These are phyloP conservation scores for Dicerorhinus sumatrensis DNA, from an alignment of 2,113 vertebrate species.

Conservation along the genomic window DNA sequence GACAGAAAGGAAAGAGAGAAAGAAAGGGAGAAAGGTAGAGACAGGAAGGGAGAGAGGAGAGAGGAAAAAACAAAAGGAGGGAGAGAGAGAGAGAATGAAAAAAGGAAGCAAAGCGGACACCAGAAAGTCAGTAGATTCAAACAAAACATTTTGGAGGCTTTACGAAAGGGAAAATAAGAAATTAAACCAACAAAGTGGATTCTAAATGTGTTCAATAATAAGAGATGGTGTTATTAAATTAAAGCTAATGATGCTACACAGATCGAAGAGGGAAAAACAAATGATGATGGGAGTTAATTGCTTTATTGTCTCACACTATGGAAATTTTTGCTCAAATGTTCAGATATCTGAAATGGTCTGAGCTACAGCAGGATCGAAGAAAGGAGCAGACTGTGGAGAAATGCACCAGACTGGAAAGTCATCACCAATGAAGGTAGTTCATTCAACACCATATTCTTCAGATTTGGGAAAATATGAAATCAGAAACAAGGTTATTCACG, in stretches of 20 bases:
- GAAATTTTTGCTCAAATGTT: slow-evolving; percentile 51
- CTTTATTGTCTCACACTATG: neutral
- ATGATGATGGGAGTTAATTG: neutral
- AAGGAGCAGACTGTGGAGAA: slow-evolving; percentile 57
- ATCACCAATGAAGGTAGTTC: neutral
- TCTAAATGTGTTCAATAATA: slow-evolving; percentile 3
- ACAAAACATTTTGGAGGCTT: neutral
- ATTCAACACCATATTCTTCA: neutral
- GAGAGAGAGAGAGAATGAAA: neutral
- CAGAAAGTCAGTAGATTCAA: neutral
- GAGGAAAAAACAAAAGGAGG: neutral
- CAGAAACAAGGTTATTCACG: neutral
- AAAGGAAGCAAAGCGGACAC: neutral
- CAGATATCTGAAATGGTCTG: neutral
- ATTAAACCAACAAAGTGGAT: slow-evolving; percentile 5
- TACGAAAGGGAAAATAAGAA: neutral
- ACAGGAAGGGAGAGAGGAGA: too few species aligned
- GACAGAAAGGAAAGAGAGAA: neutral
- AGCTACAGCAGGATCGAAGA: neutral
- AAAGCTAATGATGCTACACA: slow-evolving; percentile 62
- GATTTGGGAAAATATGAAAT: neutral
- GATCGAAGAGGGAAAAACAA: slow-evolving; percentile 39
- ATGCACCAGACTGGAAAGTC: slow-evolving; percentile 72
- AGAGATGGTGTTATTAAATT: slow-evolving; percentile 50
- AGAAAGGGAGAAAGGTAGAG: neutral